These are phyloP conservation scores for Takifugu bimaculatus DNA, from an alignment of 2,113 vertebrate species.

Conservation along the genomic window DNA sequence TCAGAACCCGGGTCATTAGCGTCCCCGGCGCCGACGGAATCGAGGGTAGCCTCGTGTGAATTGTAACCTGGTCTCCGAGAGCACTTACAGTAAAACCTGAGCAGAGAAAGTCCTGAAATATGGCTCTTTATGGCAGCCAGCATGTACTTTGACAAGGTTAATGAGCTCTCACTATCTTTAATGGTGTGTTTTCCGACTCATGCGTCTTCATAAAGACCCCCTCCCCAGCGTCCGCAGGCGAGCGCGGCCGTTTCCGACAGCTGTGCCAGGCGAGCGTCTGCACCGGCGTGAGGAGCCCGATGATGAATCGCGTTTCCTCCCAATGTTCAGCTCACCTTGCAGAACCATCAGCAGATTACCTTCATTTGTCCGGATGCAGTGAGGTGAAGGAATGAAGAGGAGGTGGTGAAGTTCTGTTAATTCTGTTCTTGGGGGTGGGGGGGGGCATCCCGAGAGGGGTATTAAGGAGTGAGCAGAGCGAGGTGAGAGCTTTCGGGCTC, in stretches of 20 bases:
- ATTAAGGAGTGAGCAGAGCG: slow-evolving; percentile 46
- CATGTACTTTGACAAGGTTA: slow-evolving; percentile 66
- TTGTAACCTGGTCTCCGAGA: slow-evolving; percentile 47
- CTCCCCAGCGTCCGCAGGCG: slow-evolving; percentile 57
- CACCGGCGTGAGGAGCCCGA: slow-evolving; percentile 45
- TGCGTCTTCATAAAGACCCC: slow-evolving; percentile 69
- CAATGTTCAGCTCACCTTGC: slow-evolving; percentile 48
- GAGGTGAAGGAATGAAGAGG: slow-evolving; percentile 36
- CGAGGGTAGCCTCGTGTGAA: slow-evolving; percentile 42
- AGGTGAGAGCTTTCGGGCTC: slow-evolving; percentile 1
- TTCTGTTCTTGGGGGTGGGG: slow-evolving; percentile 2
- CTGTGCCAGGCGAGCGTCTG: slow-evolving; percentile 43
- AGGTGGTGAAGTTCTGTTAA: slow-evolving; percentile 10
- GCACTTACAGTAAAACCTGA: slow-evolving; percentile 59
- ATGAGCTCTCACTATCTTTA: slow-evolving; percentile 70
- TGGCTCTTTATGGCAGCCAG: slow-evolving; percentile 51
- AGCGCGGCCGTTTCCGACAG: slow-evolving; percentile 62
- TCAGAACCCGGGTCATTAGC: slow-evolving; percentile 45
- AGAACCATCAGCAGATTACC: slow-evolving; percentile 35
- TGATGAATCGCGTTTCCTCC: slow-evolving; percentile 54
- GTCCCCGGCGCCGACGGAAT: no score
- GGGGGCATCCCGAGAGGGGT: slow-evolving; percentile 38
- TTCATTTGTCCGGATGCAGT: slow-evolving; percentile 39
- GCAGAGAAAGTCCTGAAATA: slow-evolving; percentile 53
- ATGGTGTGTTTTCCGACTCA: slow-evolving; percentile 63